These are phyloP conservation scores for Eolophus roseicapilla DNA, from an alignment of 2,113 vertebrate species.

Conservation along the genomic window DNA sequence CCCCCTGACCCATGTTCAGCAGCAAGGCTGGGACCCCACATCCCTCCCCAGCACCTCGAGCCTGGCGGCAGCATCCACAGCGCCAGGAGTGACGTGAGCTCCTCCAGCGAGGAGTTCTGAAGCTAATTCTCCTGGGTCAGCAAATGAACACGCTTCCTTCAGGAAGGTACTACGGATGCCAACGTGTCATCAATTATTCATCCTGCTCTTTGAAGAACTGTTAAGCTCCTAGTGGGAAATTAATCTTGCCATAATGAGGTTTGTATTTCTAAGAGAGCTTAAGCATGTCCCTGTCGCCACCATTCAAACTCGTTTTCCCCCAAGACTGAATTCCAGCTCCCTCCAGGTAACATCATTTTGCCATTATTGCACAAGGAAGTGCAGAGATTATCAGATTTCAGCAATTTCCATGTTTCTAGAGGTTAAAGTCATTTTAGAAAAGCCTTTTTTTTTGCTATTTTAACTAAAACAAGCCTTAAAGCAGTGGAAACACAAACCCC, in stretches of 20 bases:
- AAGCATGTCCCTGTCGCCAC: not conserved
- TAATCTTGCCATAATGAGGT: not conserved
- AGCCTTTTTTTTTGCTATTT: not conserved
- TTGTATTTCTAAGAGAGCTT: not conserved
- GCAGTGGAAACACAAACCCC: not conserved
- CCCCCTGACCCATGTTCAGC: not conserved
- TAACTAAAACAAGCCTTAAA: not conserved
- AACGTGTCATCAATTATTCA: slow-evolving; percentile 31
- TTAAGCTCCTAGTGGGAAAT: slow-evolving; percentile 20
- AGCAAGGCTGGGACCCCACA: not conserved
- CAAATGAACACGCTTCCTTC: not conserved
- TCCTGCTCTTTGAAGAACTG: not conserved
- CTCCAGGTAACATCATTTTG: not conserved
- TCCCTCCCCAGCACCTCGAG: not conserved
- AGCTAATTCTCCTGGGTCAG: not conserved
- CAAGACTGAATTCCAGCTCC: not conserved
- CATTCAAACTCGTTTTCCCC: not conserved
- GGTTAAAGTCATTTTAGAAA: not conserved
- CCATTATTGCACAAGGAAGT: not conserved
- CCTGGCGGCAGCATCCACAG: not conserved
- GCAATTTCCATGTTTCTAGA: not conserved
- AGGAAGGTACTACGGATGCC: not conserved
- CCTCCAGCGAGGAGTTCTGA: not conserved
- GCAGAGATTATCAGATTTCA: not conserved
- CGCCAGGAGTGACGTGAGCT: not conserved